These are phyloP conservation scores for Aplidium turbinatum DNA, from an alignment of 23 tunicate genomes.

Conservation along the genomic window DNA sequence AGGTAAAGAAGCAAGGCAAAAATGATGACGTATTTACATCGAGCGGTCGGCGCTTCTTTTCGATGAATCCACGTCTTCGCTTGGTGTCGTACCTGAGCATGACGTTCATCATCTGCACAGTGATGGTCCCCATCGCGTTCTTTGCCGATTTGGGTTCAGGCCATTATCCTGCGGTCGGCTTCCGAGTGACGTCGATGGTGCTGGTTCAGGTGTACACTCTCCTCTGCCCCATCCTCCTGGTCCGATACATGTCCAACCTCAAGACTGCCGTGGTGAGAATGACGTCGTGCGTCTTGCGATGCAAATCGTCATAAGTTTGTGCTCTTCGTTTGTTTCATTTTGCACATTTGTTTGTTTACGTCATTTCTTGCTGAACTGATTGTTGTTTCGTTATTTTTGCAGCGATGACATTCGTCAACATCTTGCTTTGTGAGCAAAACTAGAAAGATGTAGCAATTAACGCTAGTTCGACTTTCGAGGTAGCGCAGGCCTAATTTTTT, in stretches of 20 bases:
- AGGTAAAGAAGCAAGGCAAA: too few relatives aligned
- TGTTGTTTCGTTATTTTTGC: too few relatives aligned
- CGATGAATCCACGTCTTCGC: constrained; percentile 46
- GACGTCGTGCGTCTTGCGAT: not conserved
- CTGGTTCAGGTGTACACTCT: constrained; percentile 47
- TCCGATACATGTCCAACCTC: constrained; percentile 52
- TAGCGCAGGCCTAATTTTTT: too few relatives aligned
- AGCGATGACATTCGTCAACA: too few relatives aligned
- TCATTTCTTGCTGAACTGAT: too few relatives aligned
- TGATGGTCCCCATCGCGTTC: constrained; percentile 35
- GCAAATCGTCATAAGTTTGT: not conserved
- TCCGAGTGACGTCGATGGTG: constrained; percentile 40
- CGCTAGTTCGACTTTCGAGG: too few relatives aligned
- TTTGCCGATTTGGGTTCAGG: constrained; percentile 26
- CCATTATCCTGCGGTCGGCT: not conserved
- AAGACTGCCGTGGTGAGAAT: constrained; percentile 27
- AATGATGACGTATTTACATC: constrained; percentile 12
- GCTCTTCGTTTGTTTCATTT: not conserved
- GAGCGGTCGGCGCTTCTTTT: not conserved
- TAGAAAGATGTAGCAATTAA: too few relatives aligned
- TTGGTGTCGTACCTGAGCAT: constrained; percentile 28
- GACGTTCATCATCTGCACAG: constrained; percentile 39
- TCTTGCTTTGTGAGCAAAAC: too few relatives aligned
- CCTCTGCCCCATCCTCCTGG: constrained; percentile 56
- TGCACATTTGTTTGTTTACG: too few relatives aligned